These are phyloP conservation scores for Gastrophysa polygoni DNA, from an alignment of 2,888 invertebrate species.

Conservation along the genomic window DNA sequence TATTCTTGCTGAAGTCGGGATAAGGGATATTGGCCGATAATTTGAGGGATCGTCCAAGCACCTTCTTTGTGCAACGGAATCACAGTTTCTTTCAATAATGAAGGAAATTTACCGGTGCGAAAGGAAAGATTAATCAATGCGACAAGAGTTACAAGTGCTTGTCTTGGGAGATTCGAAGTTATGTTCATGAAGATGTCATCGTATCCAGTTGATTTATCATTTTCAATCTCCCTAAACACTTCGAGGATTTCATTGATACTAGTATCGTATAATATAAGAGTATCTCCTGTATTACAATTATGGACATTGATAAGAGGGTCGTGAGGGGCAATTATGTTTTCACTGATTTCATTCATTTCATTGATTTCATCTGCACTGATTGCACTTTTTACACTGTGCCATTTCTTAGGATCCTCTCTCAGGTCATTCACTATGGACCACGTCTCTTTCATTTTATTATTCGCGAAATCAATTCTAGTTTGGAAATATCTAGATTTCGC, in stretches of 20 bases:
- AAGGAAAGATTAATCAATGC: not conserved
- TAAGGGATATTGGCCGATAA: not conserved
- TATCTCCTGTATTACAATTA: not conserved
- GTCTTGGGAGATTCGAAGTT: not conserved
- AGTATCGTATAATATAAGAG: not conserved
- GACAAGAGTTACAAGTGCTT: not conserved
- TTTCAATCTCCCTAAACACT: not conserved
- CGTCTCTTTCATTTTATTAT: not conserved
- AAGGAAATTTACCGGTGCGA: not conserved
- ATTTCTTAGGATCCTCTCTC: not conserved
- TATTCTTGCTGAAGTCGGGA: not conserved
- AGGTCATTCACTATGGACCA: not conserved
- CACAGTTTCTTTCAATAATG: not conserved
- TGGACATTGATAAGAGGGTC: not conserved
- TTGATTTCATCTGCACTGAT: not conserved
- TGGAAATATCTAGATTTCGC: not conserved
- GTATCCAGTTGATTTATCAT: not conserved
- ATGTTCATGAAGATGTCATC: not conserved
- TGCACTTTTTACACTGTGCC: not conserved
- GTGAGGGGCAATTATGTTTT: not conserved
- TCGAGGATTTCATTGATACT: not conserved
- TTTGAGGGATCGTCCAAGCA: not conserved
- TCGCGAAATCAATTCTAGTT: not conserved
- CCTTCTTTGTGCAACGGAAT: not conserved
- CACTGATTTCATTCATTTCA: not conserved